phyloP scores from a whole-genome alignment of 2,797 vertebrate genomes.

The Antrozous pallidus region DNA sequence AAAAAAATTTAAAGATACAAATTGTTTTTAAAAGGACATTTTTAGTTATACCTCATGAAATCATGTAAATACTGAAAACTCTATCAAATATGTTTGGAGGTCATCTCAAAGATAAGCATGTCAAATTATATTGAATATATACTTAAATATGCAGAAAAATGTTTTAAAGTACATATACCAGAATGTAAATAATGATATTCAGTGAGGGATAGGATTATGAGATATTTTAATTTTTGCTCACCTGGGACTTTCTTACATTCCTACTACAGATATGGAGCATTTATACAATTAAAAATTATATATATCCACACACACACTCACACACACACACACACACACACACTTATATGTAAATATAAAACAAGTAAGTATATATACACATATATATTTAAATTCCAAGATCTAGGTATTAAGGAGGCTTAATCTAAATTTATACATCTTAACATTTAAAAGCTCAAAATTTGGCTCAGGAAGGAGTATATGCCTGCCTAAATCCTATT shows the following conservation, averaged over 20 bases:
- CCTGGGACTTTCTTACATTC: slow-evolving; percentile 13
- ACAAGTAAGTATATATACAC: neutral
- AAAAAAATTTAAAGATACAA: neutral
- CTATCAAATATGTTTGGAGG: slow-evolving; percentile 2
- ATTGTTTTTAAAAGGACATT: neutral
- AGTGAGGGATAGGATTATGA: neutral
- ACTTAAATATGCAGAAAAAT: neutral
- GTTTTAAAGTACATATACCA: neutral
- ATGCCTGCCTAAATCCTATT: neutral
- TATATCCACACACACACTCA: no score
- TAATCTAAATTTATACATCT: neutral
- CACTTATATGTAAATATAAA: neutral
- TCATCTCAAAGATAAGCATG: neutral
- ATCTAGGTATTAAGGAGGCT: neutral
- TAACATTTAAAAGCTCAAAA: slow-evolving; percentile 27
- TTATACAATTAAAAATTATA: neutral
- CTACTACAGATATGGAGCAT: neutral
- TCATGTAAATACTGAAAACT: slow-evolving; percentile 12
- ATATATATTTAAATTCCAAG: neutral
- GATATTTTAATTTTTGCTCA: slow-evolving; percentile 16
- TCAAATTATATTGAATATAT: neutral
- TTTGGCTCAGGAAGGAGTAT: neutral
- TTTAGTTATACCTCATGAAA: neutral
- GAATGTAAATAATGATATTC: neutral
- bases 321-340: no score